phyloP scores from a whole-genome alignment of 2,888 invertebrate genomes.

The Sipha maydis region DNA sequence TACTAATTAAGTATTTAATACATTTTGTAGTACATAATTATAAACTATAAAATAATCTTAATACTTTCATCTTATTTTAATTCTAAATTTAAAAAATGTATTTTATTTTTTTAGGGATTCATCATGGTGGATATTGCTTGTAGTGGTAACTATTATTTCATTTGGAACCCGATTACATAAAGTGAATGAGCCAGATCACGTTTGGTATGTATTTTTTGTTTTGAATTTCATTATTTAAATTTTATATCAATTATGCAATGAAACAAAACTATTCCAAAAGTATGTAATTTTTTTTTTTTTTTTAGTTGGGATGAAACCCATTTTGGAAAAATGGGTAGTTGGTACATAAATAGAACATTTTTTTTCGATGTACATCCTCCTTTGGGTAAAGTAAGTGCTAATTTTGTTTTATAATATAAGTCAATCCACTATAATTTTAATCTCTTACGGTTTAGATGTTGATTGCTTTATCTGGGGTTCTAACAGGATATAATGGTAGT shows the following conservation, averaged over 20 bases:
- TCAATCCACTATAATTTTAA: not conserved
- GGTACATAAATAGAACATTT: constrained; percentile 97
- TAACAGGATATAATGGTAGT: constrained; percentile 93
- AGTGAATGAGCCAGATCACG: constrained; percentile 91
- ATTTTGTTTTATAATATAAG: constrained; percentile 38
- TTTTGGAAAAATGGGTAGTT: constrained; percentile 98
- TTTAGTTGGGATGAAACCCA: constrained; percentile 97
- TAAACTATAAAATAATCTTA: no score
- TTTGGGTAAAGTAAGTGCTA: constrained; percentile 83
- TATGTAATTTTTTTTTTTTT: constrained; percentile 64
- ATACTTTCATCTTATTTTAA: no score
- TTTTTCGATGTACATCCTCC: constrained; percentile 99
- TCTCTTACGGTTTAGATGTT: constrained; percentile 78
- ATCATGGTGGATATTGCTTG: constrained; percentile 77
- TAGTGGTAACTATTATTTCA: constrained; percentile 75
- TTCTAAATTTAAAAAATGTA: no score
- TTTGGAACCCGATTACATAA: constrained; percentile 85
- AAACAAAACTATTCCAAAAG: not conserved
- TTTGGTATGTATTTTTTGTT: constrained; percentile 77
- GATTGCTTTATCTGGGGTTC: constrained; percentile 88
- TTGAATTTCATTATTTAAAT: constrained; percentile 26
- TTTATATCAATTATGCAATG: constrained; percentile 1
- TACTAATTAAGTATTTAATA: no score
- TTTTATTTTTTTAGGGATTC: constrained; percentile 25
- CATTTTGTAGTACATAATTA: no score